These are phyloP conservation scores for Eledone cirrhosa DNA, from an alignment of 2,888 invertebrate genomes.

Conservation along the genomic window DNA sequence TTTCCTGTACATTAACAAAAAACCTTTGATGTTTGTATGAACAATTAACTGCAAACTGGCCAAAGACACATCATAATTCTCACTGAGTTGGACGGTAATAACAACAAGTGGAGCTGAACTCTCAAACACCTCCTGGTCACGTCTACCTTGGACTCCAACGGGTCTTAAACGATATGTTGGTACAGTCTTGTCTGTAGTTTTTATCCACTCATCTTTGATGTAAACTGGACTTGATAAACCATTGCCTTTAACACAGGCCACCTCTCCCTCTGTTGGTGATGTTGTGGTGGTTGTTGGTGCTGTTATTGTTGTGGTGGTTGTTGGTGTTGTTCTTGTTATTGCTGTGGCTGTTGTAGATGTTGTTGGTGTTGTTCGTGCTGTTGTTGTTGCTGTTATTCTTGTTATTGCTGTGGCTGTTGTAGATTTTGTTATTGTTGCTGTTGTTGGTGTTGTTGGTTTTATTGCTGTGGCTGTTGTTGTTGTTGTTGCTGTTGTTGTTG, in stretches of 20 bases:
- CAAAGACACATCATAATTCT: neutral
- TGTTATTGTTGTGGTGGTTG: too few species aligned
- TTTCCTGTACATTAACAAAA: neutral
- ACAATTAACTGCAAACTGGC: constrained; percentile 4
- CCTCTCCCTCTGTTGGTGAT: neutral
- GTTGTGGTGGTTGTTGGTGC: too few species aligned
- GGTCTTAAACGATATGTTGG: neutral
- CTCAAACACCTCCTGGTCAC: neutral
- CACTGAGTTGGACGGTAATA: neutral
- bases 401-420: too few species aligned
- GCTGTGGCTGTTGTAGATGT: too few species aligned
- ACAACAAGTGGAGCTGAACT: neutral
- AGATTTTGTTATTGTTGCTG: too few species aligned
- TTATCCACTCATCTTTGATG: constrained; percentile 14
- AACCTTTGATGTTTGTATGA: constrained; percentile 5
- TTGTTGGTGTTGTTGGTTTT: too few species aligned
- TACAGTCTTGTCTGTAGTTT: neutral
- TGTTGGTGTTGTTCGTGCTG: too few species aligned
- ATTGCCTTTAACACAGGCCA: neutral
- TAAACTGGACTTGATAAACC: neutral
- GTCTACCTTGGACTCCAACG: neutral
- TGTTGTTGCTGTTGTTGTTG: too few species aligned
- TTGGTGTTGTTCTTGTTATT: too few species aligned
- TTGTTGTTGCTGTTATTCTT: too few species aligned
- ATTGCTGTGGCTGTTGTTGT: too few species aligned